These are phyloP conservation scores for Phthorimaea operculella DNA, from an alignment of 1,140 invertebrate species.

Conservation along the genomic window DNA sequence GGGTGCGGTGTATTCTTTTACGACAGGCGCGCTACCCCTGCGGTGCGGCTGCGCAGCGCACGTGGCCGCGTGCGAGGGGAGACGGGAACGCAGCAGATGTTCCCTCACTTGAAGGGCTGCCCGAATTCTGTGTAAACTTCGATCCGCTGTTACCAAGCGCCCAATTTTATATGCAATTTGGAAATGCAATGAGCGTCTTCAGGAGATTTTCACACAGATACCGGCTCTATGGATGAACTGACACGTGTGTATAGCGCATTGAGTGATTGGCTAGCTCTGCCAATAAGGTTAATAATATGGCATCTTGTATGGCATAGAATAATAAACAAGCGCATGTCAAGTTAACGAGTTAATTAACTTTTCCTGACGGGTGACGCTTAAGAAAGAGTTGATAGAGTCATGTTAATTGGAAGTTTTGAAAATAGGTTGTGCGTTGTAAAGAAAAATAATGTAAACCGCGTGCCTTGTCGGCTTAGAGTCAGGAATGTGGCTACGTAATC, in stretches of 20 bases:
- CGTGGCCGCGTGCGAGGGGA: conserved; percentile 36
- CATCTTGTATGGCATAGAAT: neutral
- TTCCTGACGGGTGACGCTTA: neutral
- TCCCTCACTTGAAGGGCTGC: conserved; percentile 20
- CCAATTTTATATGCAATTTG: neutral
- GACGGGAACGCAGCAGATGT: conserved; percentile 50
- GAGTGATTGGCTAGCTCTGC: neutral
- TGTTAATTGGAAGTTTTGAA: too few relatives aligned
- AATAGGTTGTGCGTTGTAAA: too few relatives aligned
- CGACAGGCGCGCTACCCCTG: conserved; percentile 47
- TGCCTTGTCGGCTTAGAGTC: neutral
- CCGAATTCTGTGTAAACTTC: conserved; percentile 6
- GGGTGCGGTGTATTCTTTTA: conserved; percentile 50
- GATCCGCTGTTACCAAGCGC: neutral
- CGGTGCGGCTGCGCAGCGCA: conserved; percentile 54
- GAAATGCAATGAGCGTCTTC: too few relatives aligned
- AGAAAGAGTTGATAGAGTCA: too few relatives aligned
- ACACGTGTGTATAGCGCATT: too few relatives aligned
- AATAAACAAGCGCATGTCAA: neutral
- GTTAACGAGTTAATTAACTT: neutral
- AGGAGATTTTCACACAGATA: neutral
- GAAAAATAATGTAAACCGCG: too few relatives aligned
- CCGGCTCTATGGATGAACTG: too few relatives aligned
- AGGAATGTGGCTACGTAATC: neutral
- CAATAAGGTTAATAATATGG: neutral